Percentiles rank a stretch among this genome's conserved stretches.
These are phyloP conservation scores for Ophion obscuratus DNA, from an alignment of 2,888 invertebrate species.

Conservation along the genomic window DNA sequence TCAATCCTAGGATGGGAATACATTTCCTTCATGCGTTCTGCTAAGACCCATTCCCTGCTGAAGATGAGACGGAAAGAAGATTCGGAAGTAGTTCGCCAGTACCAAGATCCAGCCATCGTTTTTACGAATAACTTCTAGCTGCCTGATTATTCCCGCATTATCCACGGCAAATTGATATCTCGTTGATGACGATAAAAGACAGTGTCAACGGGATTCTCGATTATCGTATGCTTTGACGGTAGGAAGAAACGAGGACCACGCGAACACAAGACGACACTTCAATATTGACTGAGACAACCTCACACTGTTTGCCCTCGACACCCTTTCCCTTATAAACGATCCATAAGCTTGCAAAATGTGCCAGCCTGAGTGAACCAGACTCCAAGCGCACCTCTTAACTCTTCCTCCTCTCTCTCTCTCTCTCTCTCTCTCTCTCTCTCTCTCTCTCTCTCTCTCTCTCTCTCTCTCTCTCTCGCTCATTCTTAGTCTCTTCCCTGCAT, in stretches of 20 bases:
- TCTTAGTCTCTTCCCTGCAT: not conserved
- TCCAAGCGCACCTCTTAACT: conserved; percentile 60
- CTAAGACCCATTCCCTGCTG: not conserved
- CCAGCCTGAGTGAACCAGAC: conserved; percentile 58
- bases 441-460: not conserved
- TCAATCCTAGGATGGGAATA: too few relatives aligned
- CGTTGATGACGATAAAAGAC: not conserved
- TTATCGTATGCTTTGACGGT: conserved; percentile 37
- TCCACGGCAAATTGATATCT: conserved; percentile 35
- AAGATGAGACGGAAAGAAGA: too few relatives aligned
- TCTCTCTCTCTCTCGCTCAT: not conserved
- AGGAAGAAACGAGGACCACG: conserved; percentile 45
- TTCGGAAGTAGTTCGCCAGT: not conserved
- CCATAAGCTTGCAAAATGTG: conserved; percentile 55
- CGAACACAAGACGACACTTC: conserved; percentile 73
- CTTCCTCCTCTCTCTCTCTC: conserved; percentile 6
- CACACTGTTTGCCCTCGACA: conserved; percentile 72
- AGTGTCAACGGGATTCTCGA: conserved; percentile 25
- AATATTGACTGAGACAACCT: conserved; percentile 79
- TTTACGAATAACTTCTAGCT: conserved; percentile 16
- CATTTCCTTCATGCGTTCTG: not conserved
- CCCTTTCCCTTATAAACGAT: conserved; percentile 70
- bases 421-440: conserved; percentile 1
- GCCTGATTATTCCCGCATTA: conserved; percentile 35
- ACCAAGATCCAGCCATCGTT: not conserved